Evolutionary conservation across 2,888 invertebrate species (phyloP), one percentile per base, ranked within the genome.

Genomic region (Acanthosoma haemorrhoidale): DNA sequence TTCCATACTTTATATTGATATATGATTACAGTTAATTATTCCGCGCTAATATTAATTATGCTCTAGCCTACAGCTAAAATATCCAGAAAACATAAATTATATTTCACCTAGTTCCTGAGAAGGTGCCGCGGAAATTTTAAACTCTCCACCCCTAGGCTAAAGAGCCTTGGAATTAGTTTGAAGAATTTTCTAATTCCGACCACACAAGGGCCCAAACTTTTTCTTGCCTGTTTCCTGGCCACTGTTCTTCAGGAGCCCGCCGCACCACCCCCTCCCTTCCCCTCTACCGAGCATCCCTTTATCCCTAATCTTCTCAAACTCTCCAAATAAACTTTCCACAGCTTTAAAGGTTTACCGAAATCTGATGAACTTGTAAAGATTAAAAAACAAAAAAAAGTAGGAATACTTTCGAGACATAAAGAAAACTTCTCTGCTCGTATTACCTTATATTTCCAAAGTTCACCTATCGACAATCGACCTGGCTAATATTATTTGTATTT

Each of bases 271-370:
- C 36, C 8, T 36, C n/a, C n/a, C 5, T 5, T 41, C 41, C 15
- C 15, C 41, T n/a, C 9, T n/a, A n/a, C 41, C 15, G 5, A n/a
- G n/a, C 5, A 2, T 9, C 18, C 34, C 61, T 36, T 61, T 61
- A 61, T 63, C 63, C 64, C 15, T 64, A 64, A 64, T 64, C 64
- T 64, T 64, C 41, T 31, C 9, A 31, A 64, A 64, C 39, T 41
- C 41, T 64, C n/a, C 2, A 64, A 64, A 64, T 64, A 64, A 64
- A 64, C 31, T 64, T 64, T 64, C n/a, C 6, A 2, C 6, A 15
- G 64, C 41, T 64, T 64, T 64, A 64, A 64, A 41, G 64, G 64
- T 64, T 64, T 64, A 64, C 64, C 64, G 3, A 16, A 64, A 41
- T 31, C 64, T 39, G 4, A 31, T 29, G n/a, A n/a, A 41, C 15